Base-by-base conservation (phyloP, 2,888 invertebrate species). In the Pristionchus arcanus region DNA sequence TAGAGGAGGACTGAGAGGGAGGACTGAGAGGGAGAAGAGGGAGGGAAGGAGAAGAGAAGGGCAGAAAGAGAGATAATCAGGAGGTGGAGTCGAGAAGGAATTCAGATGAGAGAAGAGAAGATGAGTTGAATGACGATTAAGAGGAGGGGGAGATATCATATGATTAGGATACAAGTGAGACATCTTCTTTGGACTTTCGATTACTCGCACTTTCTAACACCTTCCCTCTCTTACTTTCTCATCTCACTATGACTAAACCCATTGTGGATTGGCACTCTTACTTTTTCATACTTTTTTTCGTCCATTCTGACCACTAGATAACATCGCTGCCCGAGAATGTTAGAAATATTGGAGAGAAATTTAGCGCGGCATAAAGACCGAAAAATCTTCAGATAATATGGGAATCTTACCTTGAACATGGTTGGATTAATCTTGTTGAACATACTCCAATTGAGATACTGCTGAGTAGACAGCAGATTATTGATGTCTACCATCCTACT, bases 371-470 rank as follows among this genome's bases (percentile, higher is more conserved):
- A 31, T 2, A 34, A 71, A 71, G 34, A 7, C 28, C 63, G 71
- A 25, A 13, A 25, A 16, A 42, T 42, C 31, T 31, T 31, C 68
- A 28, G 9, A 28, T 19, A 0, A 0, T 15, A 31, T 15, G 7
- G 0, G 3, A 3, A 31, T 16, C 34, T 63, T 34, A 77, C 77
- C 77, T 77, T 77, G 42, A 77, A 77, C 77, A 92, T 92, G 91
- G 92, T 92, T 31, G 90, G 90, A 89, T 93, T 92, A 85, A 93
- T 92, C 88, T 92, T 93, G 90, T 93, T 93, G 87, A 93, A 90
- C 92, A 93, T 92, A 77, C 91, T 91, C 93, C 93, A 93, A 77
- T 92, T 93, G 90, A 93, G 91, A 90, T 93, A 93, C 90, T 92
- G 92, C 85, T 92, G 93, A 25, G 93, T 91, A 49, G 90, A 91